phyloP scores from a whole-genome alignment of 2,888 invertebrate genomes.

The Nesidiocoris tenuis region DNA sequence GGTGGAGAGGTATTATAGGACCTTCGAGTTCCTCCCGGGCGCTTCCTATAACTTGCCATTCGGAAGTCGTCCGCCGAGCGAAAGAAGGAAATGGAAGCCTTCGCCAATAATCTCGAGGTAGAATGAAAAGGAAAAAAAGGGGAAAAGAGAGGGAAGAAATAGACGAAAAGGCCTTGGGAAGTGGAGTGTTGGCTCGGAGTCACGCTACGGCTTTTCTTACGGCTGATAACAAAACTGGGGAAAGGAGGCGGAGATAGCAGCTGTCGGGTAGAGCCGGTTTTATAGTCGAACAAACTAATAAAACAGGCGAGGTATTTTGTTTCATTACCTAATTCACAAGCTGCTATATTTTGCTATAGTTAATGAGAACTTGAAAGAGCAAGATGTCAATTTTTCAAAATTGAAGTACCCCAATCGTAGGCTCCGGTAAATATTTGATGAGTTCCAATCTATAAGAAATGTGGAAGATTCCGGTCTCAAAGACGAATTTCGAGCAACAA shows the following conservation, averaged over 20 bases:
- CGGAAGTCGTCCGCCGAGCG: not conserved
- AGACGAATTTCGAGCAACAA: too few species aligned
- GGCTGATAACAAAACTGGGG: not conserved
- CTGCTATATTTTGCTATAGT: too few species aligned
- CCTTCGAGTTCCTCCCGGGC: not conserved
- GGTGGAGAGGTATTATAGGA: not conserved
- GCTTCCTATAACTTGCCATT: not conserved
- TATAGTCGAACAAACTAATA: not conserved
- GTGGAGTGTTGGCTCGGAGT: not conserved
- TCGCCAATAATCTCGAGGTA: not conserved
- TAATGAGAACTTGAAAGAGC: too few species aligned
- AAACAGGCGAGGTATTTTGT: too few species aligned
- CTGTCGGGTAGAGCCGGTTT: not conserved
- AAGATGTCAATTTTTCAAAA: too few species aligned
- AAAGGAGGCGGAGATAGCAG: not conserved
- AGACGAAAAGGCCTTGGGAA: not conserved
- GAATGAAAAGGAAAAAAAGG: conserved; percentile 1
- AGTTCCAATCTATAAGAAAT: too few species aligned
- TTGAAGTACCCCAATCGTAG: too few species aligned
- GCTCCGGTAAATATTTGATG: too few species aligned
- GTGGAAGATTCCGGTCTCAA: too few species aligned
- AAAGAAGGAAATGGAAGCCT: conserved; percentile 13
- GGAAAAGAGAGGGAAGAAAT: not conserved
- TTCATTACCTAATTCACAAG: too few species aligned
- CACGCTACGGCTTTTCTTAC: not conserved